Evolutionary conservation across 2,113 vertebrate genomes (phyloP).

Genomic region (Rhinolophus ferrumequinum): DNA sequence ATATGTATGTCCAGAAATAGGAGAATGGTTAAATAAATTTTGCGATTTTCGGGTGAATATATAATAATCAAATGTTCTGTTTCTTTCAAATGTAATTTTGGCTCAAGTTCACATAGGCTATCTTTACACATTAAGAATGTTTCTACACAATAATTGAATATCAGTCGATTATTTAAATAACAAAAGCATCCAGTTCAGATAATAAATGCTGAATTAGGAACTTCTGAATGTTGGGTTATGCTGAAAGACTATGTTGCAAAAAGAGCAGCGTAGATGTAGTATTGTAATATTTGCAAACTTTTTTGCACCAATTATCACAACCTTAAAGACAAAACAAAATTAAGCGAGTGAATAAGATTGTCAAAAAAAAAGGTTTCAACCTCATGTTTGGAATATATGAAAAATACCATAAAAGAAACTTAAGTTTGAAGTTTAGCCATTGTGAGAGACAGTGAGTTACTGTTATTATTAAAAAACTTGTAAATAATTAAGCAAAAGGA

Average conservation of each 20-base stretch:
- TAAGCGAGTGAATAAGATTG: neutral
- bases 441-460: neutral
- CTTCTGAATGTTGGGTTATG: neutral
- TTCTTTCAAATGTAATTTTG: constrained; percentile 30
- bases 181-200: neutral
- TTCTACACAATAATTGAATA: neutral
- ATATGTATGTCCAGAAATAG: neutral
- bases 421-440: constrained; percentile 3
- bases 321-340: neutral
- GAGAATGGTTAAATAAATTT: neutral
- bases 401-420: neutral
- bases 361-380: neutral
- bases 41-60: neutral
- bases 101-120: neutral
- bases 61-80: neutral
- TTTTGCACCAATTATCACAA: neutral
- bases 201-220: neutral
- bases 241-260: neutral
- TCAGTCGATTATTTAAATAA: constrained; percentile 25
- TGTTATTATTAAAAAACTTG: neutral
- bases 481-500: neutral
- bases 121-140: neutral
- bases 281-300: neutral
- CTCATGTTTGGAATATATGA: neutral
- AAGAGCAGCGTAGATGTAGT: neutral